Evolutionary conservation across 37 sponge, comb jelly and placozoan species (phyloP).

Genomic region (Bolinopsis microptera): DNA sequence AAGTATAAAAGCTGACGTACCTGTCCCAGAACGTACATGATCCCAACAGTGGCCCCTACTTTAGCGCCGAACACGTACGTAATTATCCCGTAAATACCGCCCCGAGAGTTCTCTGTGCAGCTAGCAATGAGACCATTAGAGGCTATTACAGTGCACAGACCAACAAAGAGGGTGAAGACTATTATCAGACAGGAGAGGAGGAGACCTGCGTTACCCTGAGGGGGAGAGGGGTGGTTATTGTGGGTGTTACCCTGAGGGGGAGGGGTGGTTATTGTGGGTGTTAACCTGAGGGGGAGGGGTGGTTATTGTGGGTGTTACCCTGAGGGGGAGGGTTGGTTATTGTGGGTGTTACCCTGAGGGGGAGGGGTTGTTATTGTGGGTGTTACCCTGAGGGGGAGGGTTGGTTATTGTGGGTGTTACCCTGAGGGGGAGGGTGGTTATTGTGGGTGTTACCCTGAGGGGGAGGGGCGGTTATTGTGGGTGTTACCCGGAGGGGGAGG

Average conservation of each 20-base stretch:
- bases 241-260: neutral
- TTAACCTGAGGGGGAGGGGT: neutral
- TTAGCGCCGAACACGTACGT: conserved; percentile 67
- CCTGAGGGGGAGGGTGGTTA: neutral
- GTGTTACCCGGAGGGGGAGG: neutral
- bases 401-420: neutral
- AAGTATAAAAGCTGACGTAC: too few relatives aligned
- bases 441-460: neutral
- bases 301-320: neutral
- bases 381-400: neutral
- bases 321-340: neutral
- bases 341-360: neutral
- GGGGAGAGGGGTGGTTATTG: neutral
- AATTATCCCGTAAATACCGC: conserved; percentile 67
- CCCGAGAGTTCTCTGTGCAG: neutral
- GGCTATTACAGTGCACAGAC: conserved; percentile 39
- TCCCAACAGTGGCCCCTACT: conserved; percentile 66
- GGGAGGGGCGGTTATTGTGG: neutral
- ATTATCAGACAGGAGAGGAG: conserved; percentile 67
- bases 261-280: neutral
- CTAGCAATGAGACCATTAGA: conserved; percentile 49
- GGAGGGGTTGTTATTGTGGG: neutral
- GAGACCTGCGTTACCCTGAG: conserved; percentile 68
- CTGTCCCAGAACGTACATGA: conserved; percentile 69
- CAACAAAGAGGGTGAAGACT: conserved; percentile 66